phyloP scores from a whole-genome alignment of 2,797 vertebrate genomes.

The Cygnus olor region DNA sequence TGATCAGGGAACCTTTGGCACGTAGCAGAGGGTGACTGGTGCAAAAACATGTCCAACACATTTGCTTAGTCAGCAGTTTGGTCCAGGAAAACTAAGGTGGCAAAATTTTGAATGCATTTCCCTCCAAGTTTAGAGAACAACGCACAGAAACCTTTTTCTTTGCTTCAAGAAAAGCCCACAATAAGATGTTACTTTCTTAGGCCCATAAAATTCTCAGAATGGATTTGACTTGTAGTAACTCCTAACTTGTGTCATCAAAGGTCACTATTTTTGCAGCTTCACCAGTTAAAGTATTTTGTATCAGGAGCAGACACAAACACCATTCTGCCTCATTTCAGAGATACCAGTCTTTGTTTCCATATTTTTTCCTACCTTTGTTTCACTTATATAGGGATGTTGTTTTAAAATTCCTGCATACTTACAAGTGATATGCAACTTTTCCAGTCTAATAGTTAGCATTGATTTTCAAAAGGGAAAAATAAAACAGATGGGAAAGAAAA shows the following conservation, averaged over 20 bases:
- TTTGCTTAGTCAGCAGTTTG: background rate
- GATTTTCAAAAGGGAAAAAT: background rate
- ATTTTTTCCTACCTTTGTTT: background rate
- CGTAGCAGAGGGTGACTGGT: background rate
- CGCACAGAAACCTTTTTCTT: background rate
- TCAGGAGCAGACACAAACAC: background rate
- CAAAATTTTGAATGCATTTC: background rate
- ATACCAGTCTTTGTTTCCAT: background rate
- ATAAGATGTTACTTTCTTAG: background rate
- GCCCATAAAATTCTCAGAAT: background rate
- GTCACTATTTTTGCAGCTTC: background rate
- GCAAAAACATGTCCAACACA: background rate
- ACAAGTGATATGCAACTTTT: background rate
- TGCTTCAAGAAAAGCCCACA: background rate
- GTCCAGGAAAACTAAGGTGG: background rate
- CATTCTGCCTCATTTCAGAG: background rate
- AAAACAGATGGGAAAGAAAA: background rate
- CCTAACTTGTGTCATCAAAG: background rate
- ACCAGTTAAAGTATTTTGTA: background rate
- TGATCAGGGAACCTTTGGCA: background rate
- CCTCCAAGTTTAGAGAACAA: background rate
- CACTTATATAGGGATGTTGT: background rate
- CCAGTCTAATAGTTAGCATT: background rate
- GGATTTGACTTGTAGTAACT: background rate
- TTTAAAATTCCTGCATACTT: background rate